Conservation (phyloP, 2,113 vertebrate genomes). For the Myrmophylax atrothorax region DNA sequence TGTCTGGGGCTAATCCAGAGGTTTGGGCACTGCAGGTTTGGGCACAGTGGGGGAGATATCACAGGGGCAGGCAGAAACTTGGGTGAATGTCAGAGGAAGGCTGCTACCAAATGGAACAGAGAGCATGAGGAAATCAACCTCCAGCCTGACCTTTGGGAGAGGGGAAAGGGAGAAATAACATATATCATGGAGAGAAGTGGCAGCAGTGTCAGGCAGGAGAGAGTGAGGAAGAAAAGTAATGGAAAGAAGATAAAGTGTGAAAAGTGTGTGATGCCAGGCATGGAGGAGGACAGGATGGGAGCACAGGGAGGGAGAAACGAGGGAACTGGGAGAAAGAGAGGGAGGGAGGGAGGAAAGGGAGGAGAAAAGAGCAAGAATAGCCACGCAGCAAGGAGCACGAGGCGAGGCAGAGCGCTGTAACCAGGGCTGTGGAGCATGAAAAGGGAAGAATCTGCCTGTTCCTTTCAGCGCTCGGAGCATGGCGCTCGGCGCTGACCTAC, state of each 20-base stretch:
- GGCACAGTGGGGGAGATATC: background rate
- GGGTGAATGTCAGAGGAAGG: background rate
- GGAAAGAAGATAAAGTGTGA: background rate
- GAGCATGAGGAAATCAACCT: background rate
- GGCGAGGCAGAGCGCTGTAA: constrained; percentile 76
- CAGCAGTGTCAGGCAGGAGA: background rate
- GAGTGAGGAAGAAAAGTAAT: background rate
- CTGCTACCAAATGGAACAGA: background rate
- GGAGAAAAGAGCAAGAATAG: constrained; percentile 60
- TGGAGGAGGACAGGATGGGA: background rate
- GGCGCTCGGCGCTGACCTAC: constrained; percentile 93
- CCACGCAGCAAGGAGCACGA: constrained; percentile 27
- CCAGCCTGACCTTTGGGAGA: background rate
- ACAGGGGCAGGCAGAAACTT: background rate
- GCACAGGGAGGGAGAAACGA: background rate
- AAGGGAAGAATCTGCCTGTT: constrained; percentile 85
- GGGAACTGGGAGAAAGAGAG: background rate
- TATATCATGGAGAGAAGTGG: background rate
- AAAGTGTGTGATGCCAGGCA: background rate
- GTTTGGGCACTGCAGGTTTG: background rate
- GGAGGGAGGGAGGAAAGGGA: background rate
- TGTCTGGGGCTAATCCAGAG: background rate
- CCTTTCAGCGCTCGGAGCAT: constrained; percentile 79
- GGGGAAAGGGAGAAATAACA: background rate
- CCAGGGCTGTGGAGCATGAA: constrained; percentile 82